Base-by-base conservation (phyloP, 2,888 invertebrate species). In the Capitulum mitella region DNA sequence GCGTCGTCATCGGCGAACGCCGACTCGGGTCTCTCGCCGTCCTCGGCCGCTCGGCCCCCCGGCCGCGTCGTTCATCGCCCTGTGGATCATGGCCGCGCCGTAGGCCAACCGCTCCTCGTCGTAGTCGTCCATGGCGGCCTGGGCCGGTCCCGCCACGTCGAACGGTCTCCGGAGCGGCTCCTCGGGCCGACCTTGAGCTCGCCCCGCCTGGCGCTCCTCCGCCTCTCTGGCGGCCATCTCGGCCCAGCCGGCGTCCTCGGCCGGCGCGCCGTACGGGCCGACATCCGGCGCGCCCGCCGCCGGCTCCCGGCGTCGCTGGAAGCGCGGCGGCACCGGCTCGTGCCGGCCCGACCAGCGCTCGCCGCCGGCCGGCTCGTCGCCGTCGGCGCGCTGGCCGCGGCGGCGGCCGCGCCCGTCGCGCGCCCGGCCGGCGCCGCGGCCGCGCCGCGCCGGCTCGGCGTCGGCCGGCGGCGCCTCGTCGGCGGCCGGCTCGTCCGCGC, bases 291-390 rank as follows among this genome's bases (percentile, higher is more conserved):
- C 22, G 51, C 19, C 51, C 5, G 51, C 22, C 32, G 64, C 34
- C 64, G 64, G 19, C 19, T 64, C 64, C 34, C 64, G 64, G 34
- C 34, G 64, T 19, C 64, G 64, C 64, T 64, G 64, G 64, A 64
- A 64, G 64, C 64, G 64, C 64, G 64, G 64, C 64, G 64, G 64
- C 64, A 64, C 32, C 64, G 32, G 32, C 64, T 64, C 64, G 64
- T 34, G 64, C 19, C 64, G 64, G 32, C 34, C 32, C 19, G 34
- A 16, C 61, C 64, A 34, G 19, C 64, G 64, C 64, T 64, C 64
- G 3, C 34, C 51, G 51, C 51, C 34, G 34, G 32, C 16, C 64
- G 19, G 64, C 64, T 32, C 64, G 5, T 19, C 32, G 32, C 14
- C 32, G 64, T 32, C 32, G 14, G 61, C 10, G 16, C 32, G 64